Conservation (phyloP, 2,797 vertebrate species). For the Ctenosaura bakeri region DNA sequence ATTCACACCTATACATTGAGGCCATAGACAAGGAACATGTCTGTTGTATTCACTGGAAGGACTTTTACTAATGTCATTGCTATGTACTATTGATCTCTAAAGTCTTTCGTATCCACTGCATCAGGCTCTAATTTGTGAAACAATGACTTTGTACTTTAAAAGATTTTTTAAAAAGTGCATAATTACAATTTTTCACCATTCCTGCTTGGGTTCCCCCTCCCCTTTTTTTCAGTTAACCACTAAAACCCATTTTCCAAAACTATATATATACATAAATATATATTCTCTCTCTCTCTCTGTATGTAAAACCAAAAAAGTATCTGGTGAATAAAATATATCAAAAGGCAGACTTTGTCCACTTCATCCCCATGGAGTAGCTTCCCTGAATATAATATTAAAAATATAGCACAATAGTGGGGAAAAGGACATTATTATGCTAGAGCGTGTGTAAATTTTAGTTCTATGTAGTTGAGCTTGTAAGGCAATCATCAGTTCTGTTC, state of each 20-base stretch:
- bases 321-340: conserved; percentile 57
- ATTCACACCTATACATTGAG: neutral
- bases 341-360: conserved; percentile 44
- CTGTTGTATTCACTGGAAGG: neutral
- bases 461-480: neutral
- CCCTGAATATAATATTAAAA: conserved; percentile 33
- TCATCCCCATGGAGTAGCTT: conserved; percentile 9
- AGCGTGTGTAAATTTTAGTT: neutral
- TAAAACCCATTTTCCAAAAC: conserved; percentile 48
- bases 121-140: conserved; percentile 23
- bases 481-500: neutral
- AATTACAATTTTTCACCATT: conserved; percentile 37
- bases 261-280: conserved; percentile 54
- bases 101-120: neutral
- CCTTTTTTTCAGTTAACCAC: conserved; percentile 54
- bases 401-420: neutral
- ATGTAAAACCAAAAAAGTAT: conserved; percentile 30
- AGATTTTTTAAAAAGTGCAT: conserved; percentile 6
- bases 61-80: neutral
- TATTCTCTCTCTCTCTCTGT: neutral
- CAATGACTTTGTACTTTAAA: neutral
- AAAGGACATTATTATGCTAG: neutral
- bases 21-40: neutral
- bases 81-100: neutral
- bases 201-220: conserved; percentile 53